Base-by-base conservation (phyloP, 2,888 invertebrate species). In the Falcaria lacertinaria region DNA sequence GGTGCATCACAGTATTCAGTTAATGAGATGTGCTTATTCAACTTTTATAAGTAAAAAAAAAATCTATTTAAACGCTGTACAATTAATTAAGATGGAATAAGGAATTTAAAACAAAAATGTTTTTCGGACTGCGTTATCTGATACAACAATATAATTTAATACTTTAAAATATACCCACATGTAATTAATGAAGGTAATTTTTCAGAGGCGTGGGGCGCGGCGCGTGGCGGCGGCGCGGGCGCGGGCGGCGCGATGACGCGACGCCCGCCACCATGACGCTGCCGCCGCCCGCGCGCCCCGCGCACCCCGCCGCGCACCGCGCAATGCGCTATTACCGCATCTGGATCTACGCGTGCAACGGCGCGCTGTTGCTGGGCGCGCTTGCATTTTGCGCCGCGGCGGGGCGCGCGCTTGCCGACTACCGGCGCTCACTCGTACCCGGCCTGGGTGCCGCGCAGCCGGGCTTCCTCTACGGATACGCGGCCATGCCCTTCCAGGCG, bases 341-440 rank as follows among this genome's bases (percentile, higher is more conserved):
- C 84, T 96, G 96, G 96, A 96, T 96, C 81, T 96, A 96, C 92
- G 94, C 95, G 81, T 96, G 96, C 93, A 96, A 96, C 91, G 93
- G 94, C 86, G 96, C 95, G 70, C 91, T 96, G 82, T 90, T 96
- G 83, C 92, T 95, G 67, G 95, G 94, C 76, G 95, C 95, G 74
- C 88, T 96, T 60, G 94, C 94, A 48, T 95, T 96, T 80, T 92
- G 93, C 70, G 93, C 93, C 57, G 94, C 94, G 59, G 94, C 95
- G 57, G 93, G 92, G 42, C 91, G 92, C 69, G 93, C 93, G 38
- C 90, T 94, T 44, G 90, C 93, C 47, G 94, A 94, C 82, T 94
- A 94, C 69, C 89, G 94, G 46, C 91, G 94, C 63, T 82, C 92
- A 52, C 90, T 95, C 44, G 92, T 95, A 46, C 94, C 94, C 39